Percentiles rank a stretch among this genome's conserved stretches.
phyloP scores from a whole-genome alignment of 2,888 invertebrate genomes.

The Petrolisthes cinctipes region DNA sequence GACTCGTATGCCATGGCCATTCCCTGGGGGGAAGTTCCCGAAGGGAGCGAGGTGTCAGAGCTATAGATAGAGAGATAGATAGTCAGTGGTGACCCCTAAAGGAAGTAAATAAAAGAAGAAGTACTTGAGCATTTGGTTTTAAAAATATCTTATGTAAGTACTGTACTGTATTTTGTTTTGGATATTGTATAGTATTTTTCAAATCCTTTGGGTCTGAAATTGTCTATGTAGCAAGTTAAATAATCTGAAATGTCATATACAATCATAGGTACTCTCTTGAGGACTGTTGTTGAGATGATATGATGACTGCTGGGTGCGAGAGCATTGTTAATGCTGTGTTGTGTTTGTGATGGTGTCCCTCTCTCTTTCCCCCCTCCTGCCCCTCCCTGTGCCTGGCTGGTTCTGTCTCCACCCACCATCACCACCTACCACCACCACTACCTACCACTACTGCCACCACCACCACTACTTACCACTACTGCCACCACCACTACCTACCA shows the following conservation, averaged over 20 bases:
- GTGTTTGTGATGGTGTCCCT: conserved; percentile 58
- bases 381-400: conserved; percentile 48
- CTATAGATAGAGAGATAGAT: no score
- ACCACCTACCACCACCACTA: conserved; percentile 31
- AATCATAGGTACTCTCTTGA: background rate
- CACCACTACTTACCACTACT: background rate
- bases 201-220: background rate
- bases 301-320: conserved; percentile 24
- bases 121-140: no score
- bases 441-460: conserved; percentile 9
- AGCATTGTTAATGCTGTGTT: conserved; percentile 45
- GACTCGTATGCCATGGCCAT: no score
- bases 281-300: background rate
- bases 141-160: no score
- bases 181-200: background rate
- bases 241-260: no score
- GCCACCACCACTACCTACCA: conserved; percentile 6
- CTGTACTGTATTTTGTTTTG: background rate
- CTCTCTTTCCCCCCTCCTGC: conserved; percentile 52
- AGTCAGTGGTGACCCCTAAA: no score
- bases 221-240: no score
- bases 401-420: conserved; percentile 47
- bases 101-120: no score
- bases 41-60: no score
- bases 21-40: no score